phyloP scores from a whole-genome alignment of 2,797 vertebrate species.

The Sternotherus odoratus region DNA sequence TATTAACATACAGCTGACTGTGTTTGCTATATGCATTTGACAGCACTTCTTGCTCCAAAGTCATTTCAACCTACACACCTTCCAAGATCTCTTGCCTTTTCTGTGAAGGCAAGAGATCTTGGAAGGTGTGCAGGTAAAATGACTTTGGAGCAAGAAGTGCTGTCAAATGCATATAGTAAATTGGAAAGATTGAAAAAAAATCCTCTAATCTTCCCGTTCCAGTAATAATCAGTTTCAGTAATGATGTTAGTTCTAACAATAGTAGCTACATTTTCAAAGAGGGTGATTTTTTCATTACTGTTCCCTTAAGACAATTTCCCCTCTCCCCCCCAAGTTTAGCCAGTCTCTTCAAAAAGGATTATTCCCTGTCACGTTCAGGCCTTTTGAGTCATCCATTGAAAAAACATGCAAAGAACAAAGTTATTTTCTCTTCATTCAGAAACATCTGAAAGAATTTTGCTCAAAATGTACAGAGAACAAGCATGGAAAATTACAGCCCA shows the following conservation, averaged over 20 bases:
- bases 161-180: not conserved
- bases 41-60: no score
- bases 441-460: not conserved
- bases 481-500: not conserved
- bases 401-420: not conserved
- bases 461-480: not conserved
- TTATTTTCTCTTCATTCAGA: not conserved
- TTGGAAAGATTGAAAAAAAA: not conserved
- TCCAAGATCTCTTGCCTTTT: no score
- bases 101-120: not conserved
- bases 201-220: not conserved
- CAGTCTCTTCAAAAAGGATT: not conserved
- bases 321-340: not conserved
- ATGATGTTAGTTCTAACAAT: not conserved
- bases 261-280: not conserved
- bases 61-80: no score
- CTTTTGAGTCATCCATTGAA: not conserved
- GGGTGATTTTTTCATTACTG: not conserved
- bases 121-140: not conserved
- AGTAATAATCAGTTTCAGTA: not conserved
- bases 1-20: not conserved
- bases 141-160: not conserved
- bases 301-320: not conserved
- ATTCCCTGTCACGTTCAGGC: not conserved
- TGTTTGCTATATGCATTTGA: no score